Evolutionary conservation across 2,888 invertebrate genomes (phyloP), one percentile per base, ranked within the genome.

Genomic region (Dicyrtomina minuta): DNA sequence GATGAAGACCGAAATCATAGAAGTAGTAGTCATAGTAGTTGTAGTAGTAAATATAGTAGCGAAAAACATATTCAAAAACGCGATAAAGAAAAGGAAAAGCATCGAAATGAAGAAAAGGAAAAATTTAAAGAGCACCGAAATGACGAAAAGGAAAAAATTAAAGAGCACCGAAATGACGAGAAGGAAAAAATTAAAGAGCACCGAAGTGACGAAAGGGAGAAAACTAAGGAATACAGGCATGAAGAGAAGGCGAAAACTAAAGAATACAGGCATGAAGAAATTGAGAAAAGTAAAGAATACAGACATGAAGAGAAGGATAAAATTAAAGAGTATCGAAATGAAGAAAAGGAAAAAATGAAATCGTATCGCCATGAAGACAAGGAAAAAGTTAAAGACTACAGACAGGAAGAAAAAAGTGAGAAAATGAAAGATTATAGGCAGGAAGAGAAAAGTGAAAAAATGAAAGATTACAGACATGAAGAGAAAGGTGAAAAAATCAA

Each of bases 1-100:
- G 58, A 69, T 43, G 61, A 68, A 33, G 41, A 41, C 27, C 53
- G 44, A 55, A 8, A 61, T 43, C 41, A 68, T n/a, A 53, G 53
- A 24, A 39, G 68, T 22, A 53, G 61, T 44, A 17, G 33, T 33
- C 8, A 33, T 41, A 61, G 61, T 49, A 61, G 61, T 22, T 1
- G 59, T 41, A 61, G 49, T 49, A 46, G 46, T 12, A 61, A 61
- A 46, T 46, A 61, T 24, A 56, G 3, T 46, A 46, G 15, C 5
- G 33, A 33, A 33, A 33, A 33, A 33, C 33, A 33, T 33, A 33
- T 5, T 17, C n/a, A 46, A 4, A 17, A 46, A 17, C 4, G 46
- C 5, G 43, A 46, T 17, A 27, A n/a, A 46, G 26, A 13, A 12
- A 13, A n/a, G 13, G 26, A 26, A 6, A 24, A 53, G 55, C 43